Percentiles rank a stretch among this genome's conserved stretches.
These are phyloP conservation scores for Myoxocephalus aenaeus DNA, from an alignment of 2,797 vertebrate genomes.

Conservation along the genomic window DNA sequence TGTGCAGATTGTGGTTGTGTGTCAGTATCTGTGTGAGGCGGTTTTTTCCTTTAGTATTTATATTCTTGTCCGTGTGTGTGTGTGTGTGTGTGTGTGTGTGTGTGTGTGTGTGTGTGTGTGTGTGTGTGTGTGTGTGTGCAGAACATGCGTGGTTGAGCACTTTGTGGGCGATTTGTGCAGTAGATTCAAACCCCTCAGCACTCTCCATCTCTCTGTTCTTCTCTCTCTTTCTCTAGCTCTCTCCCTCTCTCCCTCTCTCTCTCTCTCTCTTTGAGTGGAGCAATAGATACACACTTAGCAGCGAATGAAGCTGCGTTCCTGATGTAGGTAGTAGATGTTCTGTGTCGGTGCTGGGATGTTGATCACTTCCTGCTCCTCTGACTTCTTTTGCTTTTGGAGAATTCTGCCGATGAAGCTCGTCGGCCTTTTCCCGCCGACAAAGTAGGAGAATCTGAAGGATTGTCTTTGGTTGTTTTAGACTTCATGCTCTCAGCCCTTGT, in stretches of 20 bases:
- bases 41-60: slow-evolving; percentile 47
- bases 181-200: slow-evolving; percentile 78
- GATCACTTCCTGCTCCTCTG: slow-evolving; percentile 30
- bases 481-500: background rate
- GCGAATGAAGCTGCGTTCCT: slow-evolving; percentile 55
- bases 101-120: slow-evolving; percentile 68
- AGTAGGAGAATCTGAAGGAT: slow-evolving; percentile 48
- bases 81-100: slow-evolving; percentile 63
- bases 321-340: slow-evolving; percentile 53
- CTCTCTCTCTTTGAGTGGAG: slow-evolving; percentile 63
- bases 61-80: slow-evolving; percentile 68
- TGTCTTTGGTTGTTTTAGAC: background rate
- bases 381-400: slow-evolving; percentile 40
- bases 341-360: slow-evolving; percentile 38
- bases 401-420: slow-evolving; percentile 41
- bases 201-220: slow-evolving; percentile 68
- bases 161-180: slow-evolving; percentile 82
- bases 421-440: slow-evolving; percentile 17
- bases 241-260: slow-evolving; percentile 33
- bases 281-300: slow-evolving; percentile 57
- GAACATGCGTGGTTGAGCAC: slow-evolving; percentile 79
- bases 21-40: slow-evolving; percentile 43
- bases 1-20: slow-evolving; percentile 37
- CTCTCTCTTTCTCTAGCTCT: slow-evolving; percentile 48
- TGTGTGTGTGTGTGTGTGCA: slow-evolving; percentile 66